Evolutionary conservation across 2,888 invertebrate genomes (phyloP).

Genomic region (Melieria omissa): DNA sequence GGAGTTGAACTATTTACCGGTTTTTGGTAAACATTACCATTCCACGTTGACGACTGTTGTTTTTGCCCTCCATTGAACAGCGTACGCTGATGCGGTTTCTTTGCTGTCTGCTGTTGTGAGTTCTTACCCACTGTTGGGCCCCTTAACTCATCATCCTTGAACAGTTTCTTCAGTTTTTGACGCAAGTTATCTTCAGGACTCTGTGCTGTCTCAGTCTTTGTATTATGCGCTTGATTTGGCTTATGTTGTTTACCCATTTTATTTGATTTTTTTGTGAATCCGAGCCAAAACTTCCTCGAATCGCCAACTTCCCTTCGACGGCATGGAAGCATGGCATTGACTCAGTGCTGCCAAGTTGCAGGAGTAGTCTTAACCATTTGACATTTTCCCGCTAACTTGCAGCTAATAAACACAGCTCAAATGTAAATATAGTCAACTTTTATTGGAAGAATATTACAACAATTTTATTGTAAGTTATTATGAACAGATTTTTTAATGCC

Average conservation of each 20-base stretch:
- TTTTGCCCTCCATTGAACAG: neutral
- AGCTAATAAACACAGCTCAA: too few relatives aligned
- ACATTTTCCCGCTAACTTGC: too few relatives aligned
- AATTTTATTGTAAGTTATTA: too few relatives aligned
- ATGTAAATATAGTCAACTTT: too few relatives aligned
- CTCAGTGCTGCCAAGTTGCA: too few relatives aligned
- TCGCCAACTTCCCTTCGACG: too few relatives aligned
- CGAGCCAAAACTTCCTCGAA: too few relatives aligned
- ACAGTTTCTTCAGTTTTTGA: constrained; percentile 35
- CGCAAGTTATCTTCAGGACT: constrained; percentile 37
- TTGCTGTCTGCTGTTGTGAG: neutral
- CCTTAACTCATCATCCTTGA: constrained; percentile 30
- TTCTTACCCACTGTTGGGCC: neutral
- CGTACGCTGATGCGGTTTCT: neutral
- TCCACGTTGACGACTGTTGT: neutral
- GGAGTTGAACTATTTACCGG: neutral
- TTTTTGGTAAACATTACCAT: neutral
- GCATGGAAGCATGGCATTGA: too few relatives aligned
- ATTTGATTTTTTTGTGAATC: too few relatives aligned
- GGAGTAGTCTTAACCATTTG: too few relatives aligned
- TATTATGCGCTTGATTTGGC: neutral
- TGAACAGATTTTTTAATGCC: too few relatives aligned
- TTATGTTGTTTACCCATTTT: neutral
- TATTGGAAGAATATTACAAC: too few relatives aligned
- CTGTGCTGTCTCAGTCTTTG: neutral